Evolutionary conservation across 2,797 vertebrate genomes (phyloP).

Genomic region (Catamblyrhynchus diadema): DNA sequence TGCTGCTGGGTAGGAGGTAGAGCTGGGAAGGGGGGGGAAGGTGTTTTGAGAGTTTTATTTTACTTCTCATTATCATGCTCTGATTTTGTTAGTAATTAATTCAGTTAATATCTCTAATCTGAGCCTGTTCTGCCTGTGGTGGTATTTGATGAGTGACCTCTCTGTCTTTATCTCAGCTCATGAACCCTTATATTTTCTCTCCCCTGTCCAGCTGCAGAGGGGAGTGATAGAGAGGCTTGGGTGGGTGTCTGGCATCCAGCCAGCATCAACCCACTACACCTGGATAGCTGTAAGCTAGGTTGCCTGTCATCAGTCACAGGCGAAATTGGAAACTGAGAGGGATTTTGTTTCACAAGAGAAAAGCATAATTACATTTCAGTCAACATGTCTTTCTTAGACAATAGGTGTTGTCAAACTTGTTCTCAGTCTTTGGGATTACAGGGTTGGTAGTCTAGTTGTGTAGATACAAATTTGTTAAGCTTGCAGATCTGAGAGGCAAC

Average conservation of each 20-base stretch:
- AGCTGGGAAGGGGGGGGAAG: too few relatives aligned
- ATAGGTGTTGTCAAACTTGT: not conserved
- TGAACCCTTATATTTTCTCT: not conserved
- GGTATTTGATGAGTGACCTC: not conserved
- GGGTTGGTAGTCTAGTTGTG: not conserved
- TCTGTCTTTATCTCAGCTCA: not conserved
- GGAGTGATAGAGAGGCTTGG: not conserved
- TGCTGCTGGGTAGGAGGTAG: not conserved
- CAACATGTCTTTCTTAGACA: not conserved
- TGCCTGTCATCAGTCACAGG: not conserved
- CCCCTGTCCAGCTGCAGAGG: not conserved
- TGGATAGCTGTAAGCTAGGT: not conserved
- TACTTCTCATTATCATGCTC: not conserved
- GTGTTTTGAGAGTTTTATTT: not conserved
- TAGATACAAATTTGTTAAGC: not conserved
- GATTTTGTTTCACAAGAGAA: not conserved
- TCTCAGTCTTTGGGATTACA: not conserved
- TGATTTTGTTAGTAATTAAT: not conserved
- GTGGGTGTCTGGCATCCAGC: not conserved
- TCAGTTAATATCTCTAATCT: not conserved
- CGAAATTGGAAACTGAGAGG: not conserved
- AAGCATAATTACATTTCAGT: not conserved
- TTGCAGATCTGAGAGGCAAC: not conserved
- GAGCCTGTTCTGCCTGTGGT: not conserved
- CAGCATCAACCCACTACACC: not conserved